Conservation (phyloP, 2,888 invertebrate species). For the Melitaea athalia region DNA sequence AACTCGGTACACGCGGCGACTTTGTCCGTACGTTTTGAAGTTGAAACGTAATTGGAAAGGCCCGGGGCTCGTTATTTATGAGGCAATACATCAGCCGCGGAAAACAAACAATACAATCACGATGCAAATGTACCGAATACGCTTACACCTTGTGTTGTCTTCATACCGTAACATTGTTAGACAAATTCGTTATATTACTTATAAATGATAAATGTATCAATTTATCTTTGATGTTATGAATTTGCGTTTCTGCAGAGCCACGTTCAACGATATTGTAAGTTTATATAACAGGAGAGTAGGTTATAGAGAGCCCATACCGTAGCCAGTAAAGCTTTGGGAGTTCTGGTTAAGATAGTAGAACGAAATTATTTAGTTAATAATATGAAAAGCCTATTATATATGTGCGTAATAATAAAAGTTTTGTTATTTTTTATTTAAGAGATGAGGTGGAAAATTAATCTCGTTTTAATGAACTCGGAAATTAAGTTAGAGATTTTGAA, state of each 20-base stretch:
- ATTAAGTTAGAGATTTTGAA: too few relatives aligned
- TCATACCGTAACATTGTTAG: conserved; percentile 23
- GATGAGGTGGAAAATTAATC: too few relatives aligned
- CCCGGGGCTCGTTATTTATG: conserved; percentile 69
- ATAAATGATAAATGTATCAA: conserved; percentile 5
- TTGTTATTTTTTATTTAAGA: too few relatives aligned
- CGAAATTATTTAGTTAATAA: too few relatives aligned
- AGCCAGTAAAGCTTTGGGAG: too few relatives aligned
- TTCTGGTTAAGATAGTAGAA: too few relatives aligned
- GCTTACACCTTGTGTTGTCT: conserved; percentile 35
- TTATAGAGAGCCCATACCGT: too few relatives aligned
- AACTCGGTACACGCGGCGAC: not conserved
- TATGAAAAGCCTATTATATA: too few relatives aligned
- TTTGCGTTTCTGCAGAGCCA: not conserved
- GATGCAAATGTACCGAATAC: conserved; percentile 50
- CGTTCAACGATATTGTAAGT: too few relatives aligned
- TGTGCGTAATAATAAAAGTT: too few relatives aligned
- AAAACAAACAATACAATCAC: conserved; percentile 67
- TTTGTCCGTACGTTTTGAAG: conserved; percentile 26
- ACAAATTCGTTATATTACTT: conserved; percentile 17
- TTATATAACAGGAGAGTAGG: too few relatives aligned
- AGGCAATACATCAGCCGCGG: conserved; percentile 60
- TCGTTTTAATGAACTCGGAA: too few relatives aligned
- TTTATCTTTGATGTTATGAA: not conserved
- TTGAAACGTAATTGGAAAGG: conserved; percentile 63